phyloP scores from a whole-genome alignment of 2,888 invertebrate genomes.

The Acleris holmiana region DNA sequence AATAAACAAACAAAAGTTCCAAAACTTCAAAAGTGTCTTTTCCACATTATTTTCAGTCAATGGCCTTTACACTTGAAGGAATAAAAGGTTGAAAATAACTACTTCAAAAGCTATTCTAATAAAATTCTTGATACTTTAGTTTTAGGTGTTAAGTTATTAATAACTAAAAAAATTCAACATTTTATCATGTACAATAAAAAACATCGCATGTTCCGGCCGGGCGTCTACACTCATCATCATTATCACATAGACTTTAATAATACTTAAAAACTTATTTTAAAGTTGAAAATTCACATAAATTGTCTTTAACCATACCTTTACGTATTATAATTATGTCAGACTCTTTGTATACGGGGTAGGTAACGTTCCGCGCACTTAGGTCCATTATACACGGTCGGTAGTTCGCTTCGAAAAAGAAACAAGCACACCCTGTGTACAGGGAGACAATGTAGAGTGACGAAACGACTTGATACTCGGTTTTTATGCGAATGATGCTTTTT shows the following conservation, averaged over 20 bases:
- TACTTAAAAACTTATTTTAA: too few species aligned
- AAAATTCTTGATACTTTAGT: neutral
- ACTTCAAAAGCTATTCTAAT: neutral
- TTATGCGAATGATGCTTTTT: neutral
- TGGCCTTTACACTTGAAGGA: conserved; percentile 10
- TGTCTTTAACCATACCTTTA: too few species aligned
- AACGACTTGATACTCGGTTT: conserved; percentile 13
- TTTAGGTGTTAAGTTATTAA: neutral
- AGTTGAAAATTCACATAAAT: too few species aligned
- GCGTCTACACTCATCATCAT: too few species aligned
- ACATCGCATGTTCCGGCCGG: too few species aligned
- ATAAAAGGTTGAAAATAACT: conserved; percentile 13
- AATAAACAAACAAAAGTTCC: conserved; percentile 37
- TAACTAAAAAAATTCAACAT: too few species aligned
- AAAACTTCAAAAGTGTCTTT: conserved; percentile 34
- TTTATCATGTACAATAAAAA: too few species aligned
- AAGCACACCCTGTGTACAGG: conserved; percentile 20
- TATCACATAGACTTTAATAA: too few species aligned
- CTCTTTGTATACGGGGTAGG: conserved; percentile 21
- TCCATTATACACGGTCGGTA: conserved; percentile 15
- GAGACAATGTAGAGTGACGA: neutral
- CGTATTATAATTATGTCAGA: neutral
- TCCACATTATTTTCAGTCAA: conserved; percentile 29
- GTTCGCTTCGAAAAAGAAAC: conserved; percentile 26
- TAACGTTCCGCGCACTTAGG: conserved; percentile 23